Percentiles rank a stretch among this genome's conserved stretches.
These are phyloP conservation scores for Eupeodes latifasciatus DNA, from an alignment of 2,888 invertebrate genomes.

Conservation along the genomic window DNA sequence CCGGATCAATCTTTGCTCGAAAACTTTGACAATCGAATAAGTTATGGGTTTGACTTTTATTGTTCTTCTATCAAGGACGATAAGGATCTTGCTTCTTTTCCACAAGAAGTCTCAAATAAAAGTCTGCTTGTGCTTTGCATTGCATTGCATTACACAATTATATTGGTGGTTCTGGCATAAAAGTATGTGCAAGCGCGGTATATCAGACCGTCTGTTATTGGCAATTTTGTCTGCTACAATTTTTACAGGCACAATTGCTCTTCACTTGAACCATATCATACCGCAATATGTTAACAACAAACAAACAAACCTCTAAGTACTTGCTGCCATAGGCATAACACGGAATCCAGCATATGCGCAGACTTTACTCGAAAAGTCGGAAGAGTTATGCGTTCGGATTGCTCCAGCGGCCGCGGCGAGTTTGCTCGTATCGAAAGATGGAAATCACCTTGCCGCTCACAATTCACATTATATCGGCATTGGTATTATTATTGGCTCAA, in stretches of 20 bases:
- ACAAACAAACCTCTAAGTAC: constrained; percentile 38
- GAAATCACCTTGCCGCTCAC: constrained; percentile 65
- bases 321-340: neutral
- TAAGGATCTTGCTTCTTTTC: constrained; percentile 57
- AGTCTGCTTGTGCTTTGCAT: constrained; percentile 16
- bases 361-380: neutral
- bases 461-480: constrained; percentile 51
- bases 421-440: constrained; percentile 66
- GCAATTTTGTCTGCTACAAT: constrained; percentile 48
- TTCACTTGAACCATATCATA: neutral
- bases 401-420: neutral
- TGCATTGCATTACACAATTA: constrained; percentile 60
- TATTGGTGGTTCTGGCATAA: constrained; percentile 55
- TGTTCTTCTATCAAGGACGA: constrained; percentile 75
- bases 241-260: constrained; percentile 21
- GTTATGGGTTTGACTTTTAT: constrained; percentile 79
- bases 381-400: constrained; percentile 72
- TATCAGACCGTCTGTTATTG: constrained; percentile 58
- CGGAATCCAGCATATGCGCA: constrained; percentile 10
- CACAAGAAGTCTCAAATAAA: neutral
- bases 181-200: constrained; percentile 26
- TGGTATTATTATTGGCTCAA: constrained; percentile 43
- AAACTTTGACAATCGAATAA: constrained; percentile 77
- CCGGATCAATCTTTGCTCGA: constrained; percentile 77
- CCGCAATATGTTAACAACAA: neutral